A percentile compares a stretch with the other conserved stretches of the same genome.
phyloP scores from a whole-genome alignment of 2,888 invertebrate species.

The Hydraecia micacea region DNA sequence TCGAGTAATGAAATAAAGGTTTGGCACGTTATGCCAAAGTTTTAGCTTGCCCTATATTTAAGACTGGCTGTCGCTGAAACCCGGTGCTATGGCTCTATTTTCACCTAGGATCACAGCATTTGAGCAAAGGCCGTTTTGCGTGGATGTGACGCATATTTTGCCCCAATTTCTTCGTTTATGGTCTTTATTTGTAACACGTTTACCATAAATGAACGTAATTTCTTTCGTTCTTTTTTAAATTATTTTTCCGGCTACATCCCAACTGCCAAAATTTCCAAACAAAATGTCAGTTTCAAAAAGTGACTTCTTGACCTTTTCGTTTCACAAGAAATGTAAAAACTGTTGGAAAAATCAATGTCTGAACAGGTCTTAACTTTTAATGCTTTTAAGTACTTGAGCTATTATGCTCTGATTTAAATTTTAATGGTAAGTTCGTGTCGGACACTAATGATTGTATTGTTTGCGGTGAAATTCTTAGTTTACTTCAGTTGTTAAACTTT shows the following conservation, averaged over 20 bases:
- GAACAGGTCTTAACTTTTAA: conserved; percentile 19
- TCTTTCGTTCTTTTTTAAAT: not conserved
- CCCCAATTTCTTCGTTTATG: not conserved
- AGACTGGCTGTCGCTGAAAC: not conserved
- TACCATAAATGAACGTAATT: not conserved
- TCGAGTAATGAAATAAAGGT: not conserved
- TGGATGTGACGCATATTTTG: not conserved
- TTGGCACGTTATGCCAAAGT: not conserved
- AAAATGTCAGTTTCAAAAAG: not conserved
- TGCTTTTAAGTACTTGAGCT: conserved; percentile 24
- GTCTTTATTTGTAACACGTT: not conserved
- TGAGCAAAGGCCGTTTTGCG: not conserved
- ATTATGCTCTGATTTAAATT: conserved; percentile 30
- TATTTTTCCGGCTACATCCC: no score
- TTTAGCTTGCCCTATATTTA: not conserved
- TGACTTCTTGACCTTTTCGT: not conserved
- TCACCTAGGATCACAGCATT: no score
- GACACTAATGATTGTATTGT: conserved; percentile 45
- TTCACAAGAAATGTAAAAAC: not conserved
- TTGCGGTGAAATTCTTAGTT: conserved; percentile 21
- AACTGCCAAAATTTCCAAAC: not conserved
- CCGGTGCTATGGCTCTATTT: not conserved
- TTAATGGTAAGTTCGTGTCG: conserved; percentile 46
- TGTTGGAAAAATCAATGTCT: conserved; percentile 44
- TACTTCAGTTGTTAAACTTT: conserved; percentile 33